Evolutionary conservation across 2,888 invertebrate species (phyloP).

Genomic region (Hirtodrosophila duncani): DNA sequence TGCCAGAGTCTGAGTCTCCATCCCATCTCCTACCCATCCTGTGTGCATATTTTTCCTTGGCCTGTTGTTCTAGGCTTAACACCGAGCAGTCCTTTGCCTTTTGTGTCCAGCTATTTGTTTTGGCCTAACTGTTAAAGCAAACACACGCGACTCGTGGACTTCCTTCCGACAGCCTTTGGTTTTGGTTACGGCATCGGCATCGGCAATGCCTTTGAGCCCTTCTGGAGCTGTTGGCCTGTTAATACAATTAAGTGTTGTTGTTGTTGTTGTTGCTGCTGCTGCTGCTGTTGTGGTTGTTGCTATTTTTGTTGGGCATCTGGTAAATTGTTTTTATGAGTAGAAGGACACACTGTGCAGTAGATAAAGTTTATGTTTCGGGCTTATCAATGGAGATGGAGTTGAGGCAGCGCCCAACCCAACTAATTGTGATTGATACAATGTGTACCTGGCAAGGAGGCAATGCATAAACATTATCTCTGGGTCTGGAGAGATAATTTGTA

Average conservation of each 20-base stretch:
- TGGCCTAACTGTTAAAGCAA: conserved; percentile 35
- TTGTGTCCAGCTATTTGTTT: conserved; percentile 28
- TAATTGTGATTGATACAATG: too few species aligned
- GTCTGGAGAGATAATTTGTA: too few species aligned
- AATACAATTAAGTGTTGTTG: conserved; percentile 70
- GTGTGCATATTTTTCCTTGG: conserved; percentile 4
- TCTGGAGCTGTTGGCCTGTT: conserved; percentile 41
- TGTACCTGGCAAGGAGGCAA: too few species aligned
- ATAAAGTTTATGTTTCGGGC: too few species aligned
- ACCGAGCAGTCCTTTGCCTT: conserved; percentile 22
- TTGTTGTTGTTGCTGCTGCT: conserved; percentile 55
- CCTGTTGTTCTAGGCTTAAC: not conserved
- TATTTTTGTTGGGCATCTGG: conserved; percentile 30
- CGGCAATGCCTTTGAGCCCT: not conserved
- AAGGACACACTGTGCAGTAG: too few species aligned
- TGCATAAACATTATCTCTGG: too few species aligned
- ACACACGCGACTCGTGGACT: conserved; percentile 36
- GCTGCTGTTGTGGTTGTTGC: conserved; percentile 25
- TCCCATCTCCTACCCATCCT: not conserved
- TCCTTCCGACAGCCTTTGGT: conserved; percentile 36
- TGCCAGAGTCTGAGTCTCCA: too few species aligned
- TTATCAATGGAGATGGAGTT: too few species aligned
- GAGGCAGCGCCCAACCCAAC: too few species aligned
- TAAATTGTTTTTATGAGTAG: conserved; percentile 68
- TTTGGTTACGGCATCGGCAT: conserved; percentile 26